Evolutionary conservation across 2,797 vertebrate genomes (phyloP).

Genomic region (Manis pentadactyla): DNA sequence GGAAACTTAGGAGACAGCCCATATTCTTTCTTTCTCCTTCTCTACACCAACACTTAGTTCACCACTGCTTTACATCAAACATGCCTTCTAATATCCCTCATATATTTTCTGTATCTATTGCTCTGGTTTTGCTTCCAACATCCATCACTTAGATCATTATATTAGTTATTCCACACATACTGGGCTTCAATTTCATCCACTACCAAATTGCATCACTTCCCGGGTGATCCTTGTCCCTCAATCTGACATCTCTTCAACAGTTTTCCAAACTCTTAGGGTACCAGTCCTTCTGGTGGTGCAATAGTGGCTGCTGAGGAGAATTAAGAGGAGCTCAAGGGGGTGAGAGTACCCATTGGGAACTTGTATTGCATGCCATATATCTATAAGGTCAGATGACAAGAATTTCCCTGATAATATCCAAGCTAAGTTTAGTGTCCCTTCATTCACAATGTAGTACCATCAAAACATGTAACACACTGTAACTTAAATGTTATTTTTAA

Average conservation of each 20-base stretch:
- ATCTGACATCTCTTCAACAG: background rate
- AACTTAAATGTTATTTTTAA: background rate
- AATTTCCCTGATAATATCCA: background rate
- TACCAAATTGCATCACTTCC: background rate
- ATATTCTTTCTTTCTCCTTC: background rate
- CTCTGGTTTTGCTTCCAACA: background rate
- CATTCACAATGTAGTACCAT: background rate
- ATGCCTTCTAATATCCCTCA: background rate
- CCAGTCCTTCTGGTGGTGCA: background rate
- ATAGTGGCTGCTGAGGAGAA: background rate
- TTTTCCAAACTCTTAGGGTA: background rate
- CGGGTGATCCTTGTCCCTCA: background rate
- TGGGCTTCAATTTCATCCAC: background rate
- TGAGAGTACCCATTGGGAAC: background rate
- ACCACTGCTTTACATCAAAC: background rate
- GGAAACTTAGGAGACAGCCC: background rate
- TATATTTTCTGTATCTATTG: background rate
- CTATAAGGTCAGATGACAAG: background rate
- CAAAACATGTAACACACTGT: background rate
- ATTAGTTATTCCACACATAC: background rate
- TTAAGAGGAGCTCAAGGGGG: background rate
- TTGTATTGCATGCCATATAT: background rate
- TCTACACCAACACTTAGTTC: background rate
- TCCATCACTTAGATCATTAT: background rate
- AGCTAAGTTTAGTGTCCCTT: background rate